Evolutionary conservation across 1,140 invertebrate species (phyloP).

Genomic region (Nephila pilipes): DNA sequence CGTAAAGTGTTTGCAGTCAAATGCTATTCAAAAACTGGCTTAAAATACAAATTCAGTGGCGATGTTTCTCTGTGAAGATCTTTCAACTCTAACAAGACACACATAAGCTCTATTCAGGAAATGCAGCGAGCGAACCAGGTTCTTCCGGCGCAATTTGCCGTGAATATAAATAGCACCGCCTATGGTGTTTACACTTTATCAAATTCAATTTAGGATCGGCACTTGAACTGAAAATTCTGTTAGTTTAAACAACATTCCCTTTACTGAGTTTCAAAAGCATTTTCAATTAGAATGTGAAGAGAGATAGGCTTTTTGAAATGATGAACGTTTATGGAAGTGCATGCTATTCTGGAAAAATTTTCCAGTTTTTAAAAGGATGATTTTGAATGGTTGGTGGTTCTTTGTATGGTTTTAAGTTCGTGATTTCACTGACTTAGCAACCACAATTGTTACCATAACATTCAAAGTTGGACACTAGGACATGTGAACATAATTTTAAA

Average conservation of each 20-base stretch:
- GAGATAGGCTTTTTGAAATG: background rate
- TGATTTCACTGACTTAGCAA: no score
- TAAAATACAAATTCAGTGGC: background rate
- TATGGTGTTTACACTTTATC: conserved; percentile 38
- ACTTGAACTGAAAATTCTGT: conserved; percentile 35
- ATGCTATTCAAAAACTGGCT: background rate
- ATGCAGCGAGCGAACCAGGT: background rate
- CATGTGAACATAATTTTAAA: no score
- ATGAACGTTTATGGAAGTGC: background rate
- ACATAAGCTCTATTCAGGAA: background rate
- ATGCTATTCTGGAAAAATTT: background rate
- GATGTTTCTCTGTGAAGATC: background rate
- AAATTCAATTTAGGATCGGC: conserved; percentile 38
- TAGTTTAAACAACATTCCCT: background rate
- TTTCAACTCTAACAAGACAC: conserved; percentile 7
- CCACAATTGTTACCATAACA: no score
- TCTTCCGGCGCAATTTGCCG: conserved; percentile 25
- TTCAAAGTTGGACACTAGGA: no score
- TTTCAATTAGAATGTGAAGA: background rate
- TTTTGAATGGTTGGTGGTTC: no score
- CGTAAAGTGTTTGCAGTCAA: background rate
- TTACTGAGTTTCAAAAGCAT: conserved; percentile 8
- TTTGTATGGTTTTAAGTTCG: no score
- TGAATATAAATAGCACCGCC: background rate
- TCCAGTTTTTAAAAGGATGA: background rate